Percentiles rank a stretch among this genome's conserved stretches.
Conservation (phyloP, 2,797 vertebrate species). For the Anolis apletophallus region DNA sequence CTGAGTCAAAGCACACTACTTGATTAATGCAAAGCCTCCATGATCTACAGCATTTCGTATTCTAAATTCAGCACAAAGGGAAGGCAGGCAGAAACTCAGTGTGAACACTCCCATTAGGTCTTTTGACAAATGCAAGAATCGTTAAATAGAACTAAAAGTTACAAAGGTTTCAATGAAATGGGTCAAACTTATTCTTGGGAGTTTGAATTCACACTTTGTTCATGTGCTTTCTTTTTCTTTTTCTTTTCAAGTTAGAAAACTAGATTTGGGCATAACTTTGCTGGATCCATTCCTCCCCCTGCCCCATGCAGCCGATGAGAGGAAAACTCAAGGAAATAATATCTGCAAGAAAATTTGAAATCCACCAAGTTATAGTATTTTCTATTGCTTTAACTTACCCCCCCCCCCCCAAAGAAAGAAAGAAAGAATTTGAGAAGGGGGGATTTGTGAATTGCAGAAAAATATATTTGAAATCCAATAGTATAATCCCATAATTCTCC, state of each 20-base stretch:
- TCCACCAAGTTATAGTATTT: not conserved
- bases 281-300: not conserved
- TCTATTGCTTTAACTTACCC: not conserved
- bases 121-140: constrained; percentile 36
- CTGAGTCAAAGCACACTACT: constrained; percentile 12
- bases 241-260: constrained; percentile 1
- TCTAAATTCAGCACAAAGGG: constrained; percentile 26
- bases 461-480: not conserved
- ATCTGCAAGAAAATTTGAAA: not conserved
- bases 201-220: constrained; percentile 19
- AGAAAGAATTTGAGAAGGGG: not conserved
- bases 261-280: constrained; percentile 1
- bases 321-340: not conserved
- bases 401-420: not conserved
- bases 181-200: constrained; percentile 18
- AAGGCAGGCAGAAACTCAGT: not conserved
- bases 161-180: constrained; percentile 2
- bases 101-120: constrained; percentile 24
- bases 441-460: not conserved
- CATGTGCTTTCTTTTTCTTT: not conserved
- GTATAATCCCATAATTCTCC: not conserved
- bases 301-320: not conserved
- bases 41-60: not conserved
- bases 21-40: constrained; percentile 11
- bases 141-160: constrained; percentile 21